phyloP scores from a whole-genome alignment of 2,113 vertebrate genomes.

The Oreochromis spilurus region DNA sequence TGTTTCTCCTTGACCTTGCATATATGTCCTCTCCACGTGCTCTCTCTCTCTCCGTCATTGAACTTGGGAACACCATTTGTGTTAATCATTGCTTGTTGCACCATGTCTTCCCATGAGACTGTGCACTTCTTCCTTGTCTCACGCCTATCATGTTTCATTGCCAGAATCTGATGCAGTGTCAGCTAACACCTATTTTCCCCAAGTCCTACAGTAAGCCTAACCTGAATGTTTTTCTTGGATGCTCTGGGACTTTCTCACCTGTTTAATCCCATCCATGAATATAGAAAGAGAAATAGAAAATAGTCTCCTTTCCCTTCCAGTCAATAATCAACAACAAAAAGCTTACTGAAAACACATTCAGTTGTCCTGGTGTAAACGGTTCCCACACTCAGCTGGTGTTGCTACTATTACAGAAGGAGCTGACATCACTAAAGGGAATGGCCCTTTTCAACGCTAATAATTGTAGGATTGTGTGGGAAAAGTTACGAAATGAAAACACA shows the following conservation, averaged over 20 bases:
- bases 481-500: neutral
- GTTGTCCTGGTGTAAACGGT: neutral
- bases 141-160: slow-evolving; percentile 44
- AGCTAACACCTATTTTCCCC: neutral
- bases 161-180: neutral
- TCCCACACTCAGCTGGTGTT: neutral
- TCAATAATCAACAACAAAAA: neutral
- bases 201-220: neutral
- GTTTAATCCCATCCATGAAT: neutral
- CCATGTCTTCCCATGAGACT: neutral
- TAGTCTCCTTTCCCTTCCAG: neutral
- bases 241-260: neutral
- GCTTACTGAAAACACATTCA: neutral
- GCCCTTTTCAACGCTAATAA: neutral
- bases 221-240: neutral
- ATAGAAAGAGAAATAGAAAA: neutral
- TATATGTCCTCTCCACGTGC: neutral
- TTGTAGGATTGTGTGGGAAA: neutral
- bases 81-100: neutral
- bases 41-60: neutral
- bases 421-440: neutral
- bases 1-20: neutral
- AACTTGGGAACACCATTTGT: neutral
- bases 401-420: neutral
- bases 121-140: slow-evolving; percentile 25